Evolutionary conservation across 2,797 vertebrate species (phyloP).

Genomic region (Mormyrus hasselquistii): DNA sequence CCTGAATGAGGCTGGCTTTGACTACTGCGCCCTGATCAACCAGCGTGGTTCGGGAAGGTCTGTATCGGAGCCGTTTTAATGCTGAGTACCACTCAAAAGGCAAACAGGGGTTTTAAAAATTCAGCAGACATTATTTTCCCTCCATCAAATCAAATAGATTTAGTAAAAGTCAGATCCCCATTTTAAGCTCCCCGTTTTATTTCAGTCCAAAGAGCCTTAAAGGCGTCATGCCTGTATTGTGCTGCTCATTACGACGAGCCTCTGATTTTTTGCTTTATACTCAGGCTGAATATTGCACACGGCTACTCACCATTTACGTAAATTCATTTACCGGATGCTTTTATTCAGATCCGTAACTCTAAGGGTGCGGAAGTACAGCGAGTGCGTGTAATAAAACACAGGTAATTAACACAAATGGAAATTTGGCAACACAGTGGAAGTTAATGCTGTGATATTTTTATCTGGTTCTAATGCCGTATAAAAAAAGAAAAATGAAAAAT

Average conservation of each 20-base stretch:
- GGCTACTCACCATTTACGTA: background rate
- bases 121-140: background rate
- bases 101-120: slow-evolving; percentile 5
- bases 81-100: background rate
- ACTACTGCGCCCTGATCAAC: background rate
- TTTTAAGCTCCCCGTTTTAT: background rate
- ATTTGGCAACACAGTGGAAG: background rate
- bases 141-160: background rate
- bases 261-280: background rate
- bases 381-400: background rate
- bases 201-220: background rate
- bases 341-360: background rate
- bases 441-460: background rate
- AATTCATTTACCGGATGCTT: background rate
- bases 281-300: background rate
- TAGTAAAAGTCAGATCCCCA: background rate
- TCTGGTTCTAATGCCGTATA: background rate
- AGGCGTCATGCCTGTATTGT: background rate
- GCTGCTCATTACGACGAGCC: background rate
- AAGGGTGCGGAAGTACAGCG: background rate
- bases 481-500: background rate
- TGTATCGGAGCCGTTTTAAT: background rate
- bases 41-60: background rate
- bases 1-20: background rate
- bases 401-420: background rate